Evolutionary conservation across 1,140 invertebrate genomes (phyloP), one percentile per base, ranked within the genome.

Genomic region (Archivesica marissinica): DNA sequence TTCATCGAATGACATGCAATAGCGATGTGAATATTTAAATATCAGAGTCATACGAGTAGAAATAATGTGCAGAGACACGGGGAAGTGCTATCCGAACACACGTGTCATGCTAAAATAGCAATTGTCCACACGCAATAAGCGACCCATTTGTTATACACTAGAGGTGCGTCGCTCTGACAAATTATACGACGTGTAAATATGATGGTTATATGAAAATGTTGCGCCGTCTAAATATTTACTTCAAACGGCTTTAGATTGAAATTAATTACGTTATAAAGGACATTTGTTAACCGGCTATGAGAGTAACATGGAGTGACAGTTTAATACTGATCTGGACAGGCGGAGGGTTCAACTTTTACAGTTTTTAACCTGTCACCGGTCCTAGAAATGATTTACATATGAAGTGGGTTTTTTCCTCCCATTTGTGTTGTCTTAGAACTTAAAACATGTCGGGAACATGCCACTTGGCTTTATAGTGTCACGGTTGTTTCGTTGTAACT

Each of bases 221-320:
- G 25, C 17, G 25, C 20, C 41, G 28, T 50, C 44, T 30, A 44
- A 47, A 33, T 44, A 72, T 25, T n/a, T 23, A 47, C 68, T 47
- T 72, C 68, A 72, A 72, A 72, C 28, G 68, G 50, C 17, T 72
- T 50, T 50, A 50, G 44, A 47, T 72, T 72, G 68, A 72, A 72
- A 72, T 72, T 72, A 72, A 72, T 72, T 47, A 72, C 41, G 38
- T 44, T 47, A 72, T 72, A 72, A 72, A 72, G 68, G 68, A 72
- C 68, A 72, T 72, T 72, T 72, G 68, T 72, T 72, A 72, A 72
- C 28, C 28, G 68, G 44, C 44, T 44, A 3, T 50, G 4, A 72
- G 25, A 28, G 4, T 15, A 25, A 72, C 68, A 47, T 47, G 68
- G 1, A 3, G 44, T 50, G 68, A 72, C 68, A 72, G 13, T 33